phyloP scores from a whole-genome alignment of 2,888 invertebrate species.

The Xanthorhoe spadicearia region DNA sequence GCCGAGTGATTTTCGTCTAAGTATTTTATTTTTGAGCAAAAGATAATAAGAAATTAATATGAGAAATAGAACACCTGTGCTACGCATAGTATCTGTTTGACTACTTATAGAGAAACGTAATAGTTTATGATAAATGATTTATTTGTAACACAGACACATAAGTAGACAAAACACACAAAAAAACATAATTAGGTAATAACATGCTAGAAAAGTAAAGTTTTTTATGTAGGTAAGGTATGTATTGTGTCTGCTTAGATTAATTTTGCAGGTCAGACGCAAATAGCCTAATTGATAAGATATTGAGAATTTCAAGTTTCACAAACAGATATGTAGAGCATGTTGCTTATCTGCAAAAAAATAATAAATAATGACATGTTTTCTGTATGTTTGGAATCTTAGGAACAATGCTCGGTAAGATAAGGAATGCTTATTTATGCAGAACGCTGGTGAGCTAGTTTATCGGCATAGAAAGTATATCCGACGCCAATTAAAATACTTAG shows the following conservation, averaged over 20 bases:
- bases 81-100: background rate
- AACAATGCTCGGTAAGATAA: constrained; percentile 20
- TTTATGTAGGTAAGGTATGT: too few species aligned
- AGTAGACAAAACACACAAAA: too few species aligned
- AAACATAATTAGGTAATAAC: too few species aligned
- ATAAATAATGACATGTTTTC: constrained; percentile 26
- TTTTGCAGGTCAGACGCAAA: constrained; percentile 5
- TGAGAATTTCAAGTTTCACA: constrained; percentile 8
- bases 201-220: too few species aligned
- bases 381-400: constrained; percentile 15
- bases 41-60: too few species aligned
- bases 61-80: background rate
- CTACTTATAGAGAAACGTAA: background rate
- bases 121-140: too few species aligned
- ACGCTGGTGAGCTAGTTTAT: constrained; percentile 10
- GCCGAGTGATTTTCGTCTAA: too few species aligned
- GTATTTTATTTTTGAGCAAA: too few species aligned
- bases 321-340: constrained; percentile 12
- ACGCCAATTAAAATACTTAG: constrained; percentile 1
- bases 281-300: constrained; percentile 16
- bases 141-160: too few species aligned
- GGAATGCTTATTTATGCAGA: constrained; percentile 14
- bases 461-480: constrained; percentile 16
- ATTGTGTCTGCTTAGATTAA: background rate
- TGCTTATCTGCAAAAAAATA: constrained; percentile 12